phyloP scores from a whole-genome alignment of 2,797 vertebrate genomes.

The Acanthornis magna region DNA sequence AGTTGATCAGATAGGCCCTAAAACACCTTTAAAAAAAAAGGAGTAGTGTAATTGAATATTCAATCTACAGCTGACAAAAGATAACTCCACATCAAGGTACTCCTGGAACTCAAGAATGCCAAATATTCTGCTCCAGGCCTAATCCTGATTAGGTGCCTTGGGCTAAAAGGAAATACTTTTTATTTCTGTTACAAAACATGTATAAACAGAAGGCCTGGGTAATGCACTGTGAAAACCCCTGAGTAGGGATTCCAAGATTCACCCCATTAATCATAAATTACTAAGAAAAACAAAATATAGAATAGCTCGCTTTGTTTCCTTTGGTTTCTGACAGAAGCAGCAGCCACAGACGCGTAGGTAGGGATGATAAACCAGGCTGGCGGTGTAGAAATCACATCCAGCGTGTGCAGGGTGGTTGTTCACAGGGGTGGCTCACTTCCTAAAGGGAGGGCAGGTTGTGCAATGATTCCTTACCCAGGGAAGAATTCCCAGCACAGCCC shows the following conservation, averaged over 20 bases:
- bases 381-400: background rate
- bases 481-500: background rate
- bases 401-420: background rate
- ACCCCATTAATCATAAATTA: slow-evolving; percentile 50
- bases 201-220: slow-evolving; percentile 45
- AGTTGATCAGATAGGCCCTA: slow-evolving; percentile 15
- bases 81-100: slow-evolving; percentile 46
- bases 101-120: slow-evolving; percentile 31
- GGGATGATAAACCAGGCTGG: background rate
- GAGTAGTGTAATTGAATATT: slow-evolving; percentile 33
- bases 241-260: slow-evolving; percentile 31
- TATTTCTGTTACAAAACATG: slow-evolving; percentile 62
- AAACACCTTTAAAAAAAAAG: background rate
- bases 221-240: slow-evolving; percentile 40
- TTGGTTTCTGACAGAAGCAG: background rate
- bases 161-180: slow-evolving; percentile 58
- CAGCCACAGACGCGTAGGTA: slow-evolving; percentile 2
- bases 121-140: slow-evolving; percentile 46
- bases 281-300: slow-evolving; percentile 39
- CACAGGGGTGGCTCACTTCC: slow-evolving; percentile 28
- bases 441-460: slow-evolving; percentile 16
- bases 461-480: background rate
- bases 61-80: slow-evolving; percentile 30
- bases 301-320: slow-evolving; percentile 18
- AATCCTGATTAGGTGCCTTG: slow-evolving; percentile 47